Conservation (phyloP, 2,888 invertebrate genomes). For the Lithophane socia region DNA sequence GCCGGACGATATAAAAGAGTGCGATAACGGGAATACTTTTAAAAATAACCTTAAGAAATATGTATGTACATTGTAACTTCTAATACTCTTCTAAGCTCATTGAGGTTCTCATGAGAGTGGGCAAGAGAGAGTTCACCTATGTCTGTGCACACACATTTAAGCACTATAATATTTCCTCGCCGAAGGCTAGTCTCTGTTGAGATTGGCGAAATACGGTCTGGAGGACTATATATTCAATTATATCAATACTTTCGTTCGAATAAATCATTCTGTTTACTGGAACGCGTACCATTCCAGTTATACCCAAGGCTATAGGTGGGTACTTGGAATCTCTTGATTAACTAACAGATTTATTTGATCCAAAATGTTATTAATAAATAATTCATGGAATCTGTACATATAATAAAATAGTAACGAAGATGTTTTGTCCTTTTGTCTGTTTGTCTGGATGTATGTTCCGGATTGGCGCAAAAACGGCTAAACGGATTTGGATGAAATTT, state of each 20-base stretch:
- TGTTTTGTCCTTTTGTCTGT: background rate
- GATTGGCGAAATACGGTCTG: too few relatives aligned
- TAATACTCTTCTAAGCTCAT: too few relatives aligned
- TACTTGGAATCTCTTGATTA: background rate
- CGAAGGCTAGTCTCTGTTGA: too few relatives aligned
- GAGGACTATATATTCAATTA: background rate
- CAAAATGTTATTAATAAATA: conserved; percentile 1
- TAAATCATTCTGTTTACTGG: background rate
- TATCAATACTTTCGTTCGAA: background rate
- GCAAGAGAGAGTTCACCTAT: too few relatives aligned
- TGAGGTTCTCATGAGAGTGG: background rate
- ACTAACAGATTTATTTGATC: conserved; percentile 1
- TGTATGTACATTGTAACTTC: too few relatives aligned
- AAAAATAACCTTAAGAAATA: too few relatives aligned
- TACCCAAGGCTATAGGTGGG: background rate
- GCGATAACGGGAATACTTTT: too few relatives aligned
- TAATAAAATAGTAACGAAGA: too few relatives aligned
- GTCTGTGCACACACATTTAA: too few relatives aligned
- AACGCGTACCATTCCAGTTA: background rate
- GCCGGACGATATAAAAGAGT: too few relatives aligned
- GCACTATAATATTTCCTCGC: too few relatives aligned
- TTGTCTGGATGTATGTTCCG: background rate
- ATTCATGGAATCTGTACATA: background rate
- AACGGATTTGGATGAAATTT: background rate
- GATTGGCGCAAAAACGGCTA: background rate